Base-by-base conservation (phyloP, 2,113 vertebrate species). In the Hirundichthys speculiger region DNA sequence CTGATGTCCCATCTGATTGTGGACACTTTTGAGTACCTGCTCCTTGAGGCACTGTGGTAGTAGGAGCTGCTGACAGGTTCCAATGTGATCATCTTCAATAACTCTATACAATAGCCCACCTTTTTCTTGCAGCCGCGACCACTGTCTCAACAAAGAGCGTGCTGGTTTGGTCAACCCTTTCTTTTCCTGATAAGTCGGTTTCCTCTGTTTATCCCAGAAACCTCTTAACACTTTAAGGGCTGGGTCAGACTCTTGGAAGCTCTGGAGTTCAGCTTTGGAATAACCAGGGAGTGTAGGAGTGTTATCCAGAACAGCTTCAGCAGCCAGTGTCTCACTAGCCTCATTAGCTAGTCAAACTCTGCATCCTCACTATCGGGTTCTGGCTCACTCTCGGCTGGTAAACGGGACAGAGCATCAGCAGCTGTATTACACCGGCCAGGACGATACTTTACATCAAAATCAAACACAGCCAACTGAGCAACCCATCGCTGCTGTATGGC, bases 311-410 rank as follows among this genome's bases (percentile, higher is more conserved):
- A 4, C 16, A 2, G 16, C 16, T 8, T 43, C 42, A 3, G 15
- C 11, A 43, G 12, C 4, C 42, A n/a, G n/a, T n/a, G n/a, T n/a
- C n/a, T n/a, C n/a, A n/a, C n/a, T n/a, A n/a, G n/a, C n/a, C n/a
- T n/a, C n/a, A n/a, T n/a, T n/a, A n/a, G n/a, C n/a, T 16, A 40
- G 34, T 64, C 41, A 52, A 9, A 64, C 0, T 59, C 66, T 18
- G 1, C 15, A 19, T 53, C 47, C 1, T 56, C 30, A 9, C 20
- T 13, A 8, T 30, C 22, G 8, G 20, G 9, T 20, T 48, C 40
- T 15, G 40, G 18, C 3, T 51, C 38, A 39, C 12, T 2, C 10
- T 13, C 21, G 47, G 24, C 1, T 8, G 45, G 4, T 4, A 3
- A 45, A 18, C 10, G 2, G 1, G 58, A 47, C 1, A 21, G 45